Evolutionary conservation across 2,888 invertebrate genomes (phyloP).

Genomic region (Yponomeuta malinellus): DNA sequence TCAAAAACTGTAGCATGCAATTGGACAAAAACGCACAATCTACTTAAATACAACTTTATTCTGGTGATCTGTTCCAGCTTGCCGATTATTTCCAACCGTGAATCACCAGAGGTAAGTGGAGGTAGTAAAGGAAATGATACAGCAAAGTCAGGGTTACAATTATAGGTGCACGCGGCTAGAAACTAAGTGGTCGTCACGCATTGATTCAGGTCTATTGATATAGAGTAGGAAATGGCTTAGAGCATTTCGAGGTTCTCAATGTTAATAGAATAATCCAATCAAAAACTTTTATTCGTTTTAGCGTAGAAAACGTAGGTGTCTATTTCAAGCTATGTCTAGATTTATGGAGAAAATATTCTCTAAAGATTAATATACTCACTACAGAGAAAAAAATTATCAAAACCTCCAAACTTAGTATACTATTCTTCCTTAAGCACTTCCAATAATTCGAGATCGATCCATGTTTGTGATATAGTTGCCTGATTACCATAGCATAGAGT

Average conservation of each 20-base stretch:
- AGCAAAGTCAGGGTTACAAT: constrained; percentile 29
- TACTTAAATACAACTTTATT: not conserved
- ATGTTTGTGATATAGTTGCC: too few relatives aligned
- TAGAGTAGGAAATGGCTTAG: not conserved
- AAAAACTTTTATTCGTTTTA: not conserved
- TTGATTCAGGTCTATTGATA: not conserved
- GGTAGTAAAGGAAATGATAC: constrained; percentile 32
- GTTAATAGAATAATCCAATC: not conserved
- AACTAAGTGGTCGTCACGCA: constrained; percentile 11
- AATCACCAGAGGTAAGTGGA: not conserved
- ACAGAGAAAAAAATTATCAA: too few relatives aligned
- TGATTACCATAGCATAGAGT: too few relatives aligned
- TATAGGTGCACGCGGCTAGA: constrained; percentile 17
- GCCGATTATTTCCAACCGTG: not conserved
- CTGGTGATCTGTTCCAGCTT: not conserved
- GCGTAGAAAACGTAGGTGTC: too few relatives aligned
- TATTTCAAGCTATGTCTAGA: too few relatives aligned
- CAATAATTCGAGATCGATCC: too few relatives aligned
- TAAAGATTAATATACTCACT: too few relatives aligned
- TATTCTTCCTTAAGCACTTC: too few relatives aligned
- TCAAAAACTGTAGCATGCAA: not conserved
- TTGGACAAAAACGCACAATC: not conserved
- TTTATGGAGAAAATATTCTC: too few relatives aligned
- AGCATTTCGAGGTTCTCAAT: not conserved
- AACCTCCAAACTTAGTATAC: too few relatives aligned